Conservation (phyloP, 2,113 vertebrate species). For the Geococcyx californianus region DNA sequence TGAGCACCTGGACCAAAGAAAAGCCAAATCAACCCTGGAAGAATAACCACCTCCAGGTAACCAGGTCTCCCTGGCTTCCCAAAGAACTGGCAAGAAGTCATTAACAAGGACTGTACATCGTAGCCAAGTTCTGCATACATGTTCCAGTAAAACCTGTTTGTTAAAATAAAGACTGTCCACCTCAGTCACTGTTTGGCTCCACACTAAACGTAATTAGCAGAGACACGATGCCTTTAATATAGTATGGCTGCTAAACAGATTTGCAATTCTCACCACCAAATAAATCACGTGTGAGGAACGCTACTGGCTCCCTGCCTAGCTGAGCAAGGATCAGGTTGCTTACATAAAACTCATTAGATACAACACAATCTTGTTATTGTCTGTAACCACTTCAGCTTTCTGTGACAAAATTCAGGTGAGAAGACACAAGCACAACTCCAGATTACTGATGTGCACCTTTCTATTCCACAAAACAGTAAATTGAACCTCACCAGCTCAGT, state of each 20-base stretch:
- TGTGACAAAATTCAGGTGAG: background rate
- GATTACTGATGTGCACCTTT: background rate
- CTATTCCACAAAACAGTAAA: background rate
- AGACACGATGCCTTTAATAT: background rate
- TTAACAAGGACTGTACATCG: background rate
- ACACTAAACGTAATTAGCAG: background rate
- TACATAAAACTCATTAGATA: background rate
- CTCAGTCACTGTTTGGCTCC: background rate
- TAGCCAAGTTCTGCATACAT: background rate
- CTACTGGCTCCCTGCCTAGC: background rate
- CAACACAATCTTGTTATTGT: background rate
- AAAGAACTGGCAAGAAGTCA: background rate
- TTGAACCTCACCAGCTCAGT: rapidly evolving
- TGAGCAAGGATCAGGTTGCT: constrained; percentile 2
- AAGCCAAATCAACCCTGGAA: background rate
- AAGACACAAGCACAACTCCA: background rate
- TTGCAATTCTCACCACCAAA: background rate
- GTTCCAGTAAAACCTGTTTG: constrained; percentile 1
- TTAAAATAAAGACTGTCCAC: background rate
- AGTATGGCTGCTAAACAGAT: background rate
- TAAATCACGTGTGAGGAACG: background rate
- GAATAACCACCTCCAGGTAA: background rate
- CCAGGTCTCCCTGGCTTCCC: background rate
- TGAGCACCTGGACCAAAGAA: background rate
- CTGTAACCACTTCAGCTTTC: background rate